Evolutionary conservation across 2,888 invertebrate species (phyloP), one percentile per base, ranked within the genome.

Genomic region (Torymus tubicola): DNA sequence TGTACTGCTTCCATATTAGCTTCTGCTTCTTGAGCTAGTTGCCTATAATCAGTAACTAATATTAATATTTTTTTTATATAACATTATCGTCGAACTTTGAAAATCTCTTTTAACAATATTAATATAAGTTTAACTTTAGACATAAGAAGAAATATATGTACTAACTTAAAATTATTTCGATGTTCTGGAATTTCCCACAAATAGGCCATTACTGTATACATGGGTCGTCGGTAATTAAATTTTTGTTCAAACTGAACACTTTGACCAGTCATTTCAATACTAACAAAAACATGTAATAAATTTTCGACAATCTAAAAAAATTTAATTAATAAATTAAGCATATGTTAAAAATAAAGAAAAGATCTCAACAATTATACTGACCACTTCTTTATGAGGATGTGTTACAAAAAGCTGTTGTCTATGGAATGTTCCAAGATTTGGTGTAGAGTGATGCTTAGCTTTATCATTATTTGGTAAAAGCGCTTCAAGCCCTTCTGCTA

Each of bases 191-290:
- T 93, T 74, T 94, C 94, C 98, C 98, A 98, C 65, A 98, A 92
- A 91, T 96, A 98, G 89, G 97, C 96, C 94, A 99, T 96, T 0
- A 98, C 95, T 57, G 95, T 93, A 88, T 99, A 98, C 98, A 99
- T 98, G 1, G 98, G 98, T 60, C 97, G 93, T 24, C 98, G 93
- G 90, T 99, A 99, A 91, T 98, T 97, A 91, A 99, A 99, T 91
- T 98, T 99, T 91, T 98, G 97, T 89, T 98, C 98, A 89, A 98
- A 98, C 87, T 97, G 96, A 21, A 98, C 98, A 87, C 96, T 96
- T 89, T 98, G 97, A 0, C 98, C 98, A 0, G 98, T 98, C 96
- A 98, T 97, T 92, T 99, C 98, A 82, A 99, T 99, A 84, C 96
- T 96, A n/a, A 99, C 98, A 90, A 98, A 99, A 11, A 99, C 98